These are phyloP conservation scores for Cotesia congregata DNA, from an alignment of 2,888 invertebrate genomes.

Conservation along the genomic window DNA sequence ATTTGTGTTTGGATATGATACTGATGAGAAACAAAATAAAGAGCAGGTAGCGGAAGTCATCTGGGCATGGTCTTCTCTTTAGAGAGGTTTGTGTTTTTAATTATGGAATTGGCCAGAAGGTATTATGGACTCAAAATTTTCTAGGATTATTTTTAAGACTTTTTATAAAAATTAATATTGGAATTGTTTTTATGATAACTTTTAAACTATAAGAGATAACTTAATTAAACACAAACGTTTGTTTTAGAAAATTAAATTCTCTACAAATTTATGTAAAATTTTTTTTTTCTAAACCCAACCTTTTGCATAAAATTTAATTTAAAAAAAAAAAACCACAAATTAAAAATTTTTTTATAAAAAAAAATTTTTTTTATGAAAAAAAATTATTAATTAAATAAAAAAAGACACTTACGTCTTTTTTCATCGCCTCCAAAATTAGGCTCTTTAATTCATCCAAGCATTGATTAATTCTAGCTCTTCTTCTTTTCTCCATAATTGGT, in stretches of 20 bases:
- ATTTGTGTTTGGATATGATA: background rate
- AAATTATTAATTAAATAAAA: background rate
- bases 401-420: conserved; percentile 87
- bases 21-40: background rate
- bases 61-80: conserved; percentile 59
- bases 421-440: conserved; percentile 86
- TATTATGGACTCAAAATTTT: background rate
- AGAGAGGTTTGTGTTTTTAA: conserved; percentile 64
- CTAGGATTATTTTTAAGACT: no score
- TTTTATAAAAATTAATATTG: no score
- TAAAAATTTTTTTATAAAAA: no score
- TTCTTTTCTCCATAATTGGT: conserved; percentile 93
- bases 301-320: no score
- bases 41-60: conserved; percentile 70
- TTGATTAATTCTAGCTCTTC: conserved; percentile 91
- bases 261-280: no score
- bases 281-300: no score
- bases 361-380: background rate
- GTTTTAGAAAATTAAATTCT: no score
- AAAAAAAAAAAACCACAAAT: no score
- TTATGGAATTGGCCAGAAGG: conserved; percentile 56
- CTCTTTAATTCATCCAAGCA: conserved; percentile 90
- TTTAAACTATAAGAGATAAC: no score
- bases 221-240: no score
- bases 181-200: no score